Conservation (phyloP, 23 tunicate genomes). For the Halocynthia roretzi region DNA sequence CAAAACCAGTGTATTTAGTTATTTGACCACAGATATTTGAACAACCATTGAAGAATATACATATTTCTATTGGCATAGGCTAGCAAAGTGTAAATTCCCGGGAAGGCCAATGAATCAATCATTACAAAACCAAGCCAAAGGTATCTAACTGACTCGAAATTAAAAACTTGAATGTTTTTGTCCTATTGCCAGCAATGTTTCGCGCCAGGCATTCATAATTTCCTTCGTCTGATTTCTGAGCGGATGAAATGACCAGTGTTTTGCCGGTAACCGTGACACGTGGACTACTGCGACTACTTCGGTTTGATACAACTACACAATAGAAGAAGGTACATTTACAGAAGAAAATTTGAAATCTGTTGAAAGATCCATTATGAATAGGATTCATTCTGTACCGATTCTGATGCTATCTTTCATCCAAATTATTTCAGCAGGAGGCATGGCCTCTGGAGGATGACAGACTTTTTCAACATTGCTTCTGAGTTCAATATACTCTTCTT, state of each 20-base stretch:
- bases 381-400: conserved; percentile 10
- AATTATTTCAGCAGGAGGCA: neutral
- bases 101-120: neutral
- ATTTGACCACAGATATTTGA: neutral
- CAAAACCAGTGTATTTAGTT: neutral
- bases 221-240: conserved; percentile 34
- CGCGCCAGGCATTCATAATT: conserved; percentile 31
- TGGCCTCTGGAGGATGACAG: conserved; percentile 18
- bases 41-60: neutral
- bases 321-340: neutral
- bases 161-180: conserved; percentile 9
- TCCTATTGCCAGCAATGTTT: conserved; percentile 40
- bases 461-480: conserved; percentile 13
- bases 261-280: neutral
- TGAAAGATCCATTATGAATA: neutral
- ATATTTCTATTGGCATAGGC: neutral
- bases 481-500: conserved; percentile 15
- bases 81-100: neutral
- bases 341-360: neutral
- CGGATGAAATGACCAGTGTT: conserved; percentile 27
- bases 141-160: neutral
- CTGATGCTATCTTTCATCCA: conserved; percentile 24
- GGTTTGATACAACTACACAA: neutral
- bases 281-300: neutral
- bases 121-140: neutral